Evolutionary conservation across 2,113 vertebrate species (phyloP).

Genomic region (Cercocebus atys): DNA sequence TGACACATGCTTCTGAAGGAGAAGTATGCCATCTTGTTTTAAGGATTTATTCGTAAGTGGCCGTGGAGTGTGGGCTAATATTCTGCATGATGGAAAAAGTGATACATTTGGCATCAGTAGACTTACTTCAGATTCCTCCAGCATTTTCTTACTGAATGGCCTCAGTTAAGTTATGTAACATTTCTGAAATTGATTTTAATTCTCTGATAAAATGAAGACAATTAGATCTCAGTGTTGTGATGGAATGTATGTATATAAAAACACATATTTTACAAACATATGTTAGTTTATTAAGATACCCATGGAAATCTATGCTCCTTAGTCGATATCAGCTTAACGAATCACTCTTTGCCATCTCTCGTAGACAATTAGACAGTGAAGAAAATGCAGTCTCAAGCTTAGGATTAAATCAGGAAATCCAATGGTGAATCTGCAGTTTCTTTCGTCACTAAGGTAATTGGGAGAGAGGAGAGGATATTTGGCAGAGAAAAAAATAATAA

Average conservation of each 20-base stretch:
- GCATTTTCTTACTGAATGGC: not conserved
- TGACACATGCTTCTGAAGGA: not conserved
- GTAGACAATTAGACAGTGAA: not conserved
- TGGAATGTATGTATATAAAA: not conserved
- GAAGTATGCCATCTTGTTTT: not conserved
- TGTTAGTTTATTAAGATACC: not conserved
- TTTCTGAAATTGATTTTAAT: conserved; percentile 4
- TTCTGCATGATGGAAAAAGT: not conserved
- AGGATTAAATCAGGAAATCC: not conserved
- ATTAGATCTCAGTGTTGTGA: not conserved
- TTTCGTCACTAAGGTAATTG: not conserved
- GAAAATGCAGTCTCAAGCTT: not conserved
- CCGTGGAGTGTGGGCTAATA: not conserved
- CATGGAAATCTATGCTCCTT: not conserved
- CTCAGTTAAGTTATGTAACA: not conserved
- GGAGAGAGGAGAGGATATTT: not conserved
- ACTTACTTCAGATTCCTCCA: not conserved
- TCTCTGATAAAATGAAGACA: not conserved
- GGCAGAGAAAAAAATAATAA: not conserved
- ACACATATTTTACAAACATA: not conserved
- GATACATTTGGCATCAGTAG: not conserved
- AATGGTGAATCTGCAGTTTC: not conserved
- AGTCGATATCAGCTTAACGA: not conserved
- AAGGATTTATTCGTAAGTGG: not conserved
- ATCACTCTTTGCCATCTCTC: not conserved